A percentile compares a stretch with the other conserved stretches of the same genome.
Conservation (phyloP, 1,140 invertebrate species). For the Trichoplusia ni region DNA sequence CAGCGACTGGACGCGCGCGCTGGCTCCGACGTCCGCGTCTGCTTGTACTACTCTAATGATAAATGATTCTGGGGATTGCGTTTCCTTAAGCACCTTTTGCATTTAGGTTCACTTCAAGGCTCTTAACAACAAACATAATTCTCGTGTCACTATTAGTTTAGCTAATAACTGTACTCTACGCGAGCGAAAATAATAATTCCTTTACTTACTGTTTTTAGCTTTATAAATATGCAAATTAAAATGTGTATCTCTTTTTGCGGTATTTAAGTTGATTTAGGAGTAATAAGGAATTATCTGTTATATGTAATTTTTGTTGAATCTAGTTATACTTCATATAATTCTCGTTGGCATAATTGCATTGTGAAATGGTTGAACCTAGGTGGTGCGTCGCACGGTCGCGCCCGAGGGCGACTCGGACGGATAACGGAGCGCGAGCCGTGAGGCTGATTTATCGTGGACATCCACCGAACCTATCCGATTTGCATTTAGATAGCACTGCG, state of each 20-base stretch:
- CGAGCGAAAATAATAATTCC: conserved; percentile 13
- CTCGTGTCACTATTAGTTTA: conserved; percentile 16
- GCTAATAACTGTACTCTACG: conserved; percentile 25
- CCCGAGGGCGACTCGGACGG: conserved; percentile 41
- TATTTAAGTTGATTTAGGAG: not conserved
- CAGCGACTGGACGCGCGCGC: conserved; percentile 4
- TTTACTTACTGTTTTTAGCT: not conserved
- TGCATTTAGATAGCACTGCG: conserved; percentile 76
- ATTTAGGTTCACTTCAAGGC: conserved; percentile 37
- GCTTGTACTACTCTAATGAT: conserved; percentile 39
- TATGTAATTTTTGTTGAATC: conserved; percentile 6
- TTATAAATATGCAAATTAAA: too few species aligned
- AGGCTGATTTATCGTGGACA: conserved; percentile 75
- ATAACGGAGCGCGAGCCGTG: conserved; percentile 61
- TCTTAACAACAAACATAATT: conserved; percentile 19
- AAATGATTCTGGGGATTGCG: conserved; percentile 39
- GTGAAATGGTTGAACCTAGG: conserved; percentile 25
- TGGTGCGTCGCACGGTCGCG: conserved; percentile 35
- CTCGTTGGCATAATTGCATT: conserved; percentile 30
- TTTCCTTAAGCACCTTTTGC: conserved; percentile 42
- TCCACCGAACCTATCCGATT: conserved; percentile 76
- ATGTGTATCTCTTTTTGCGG: not conserved
- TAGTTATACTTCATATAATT: conserved; percentile 11
- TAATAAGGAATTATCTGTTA: conserved; percentile 7
- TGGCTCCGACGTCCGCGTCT: conserved; percentile 3